These are phyloP conservation scores for Asteroscopus sphinx DNA, from an alignment of 2,888 invertebrate genomes.

Conservation along the genomic window DNA sequence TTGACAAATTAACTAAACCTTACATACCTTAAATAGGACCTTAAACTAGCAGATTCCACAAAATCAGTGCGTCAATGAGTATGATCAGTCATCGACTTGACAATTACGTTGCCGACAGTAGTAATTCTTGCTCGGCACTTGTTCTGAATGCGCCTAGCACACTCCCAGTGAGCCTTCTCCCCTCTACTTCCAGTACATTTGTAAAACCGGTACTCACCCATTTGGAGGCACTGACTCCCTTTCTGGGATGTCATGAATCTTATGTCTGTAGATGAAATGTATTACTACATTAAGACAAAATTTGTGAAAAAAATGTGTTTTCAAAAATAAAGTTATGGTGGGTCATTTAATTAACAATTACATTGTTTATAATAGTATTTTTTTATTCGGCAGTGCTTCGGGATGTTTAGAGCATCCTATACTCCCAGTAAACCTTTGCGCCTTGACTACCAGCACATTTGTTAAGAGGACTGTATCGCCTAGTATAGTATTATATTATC, in stretches of 20 bases:
- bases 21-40: too few species aligned
- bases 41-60: too few species aligned
- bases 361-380: conserved; percentile 28
- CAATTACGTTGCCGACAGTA: background rate
- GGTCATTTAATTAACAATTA: conserved; percentile 22
- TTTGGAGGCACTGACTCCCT: conserved; percentile 45
- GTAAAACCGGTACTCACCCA: too few species aligned
- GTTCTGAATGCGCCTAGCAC: conserved; percentile 16
- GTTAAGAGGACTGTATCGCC: conserved; percentile 51
- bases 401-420: conserved; percentile 28
- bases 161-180: conserved; percentile 57
- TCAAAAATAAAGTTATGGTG: too few species aligned
- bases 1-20: too few species aligned
- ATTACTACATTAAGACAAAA: too few species aligned
- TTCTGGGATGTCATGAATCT: conserved; percentile 31
- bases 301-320: too few species aligned
- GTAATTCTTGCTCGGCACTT: conserved; percentile 33
- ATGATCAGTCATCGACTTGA: too few species aligned
- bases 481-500: too few species aligned
- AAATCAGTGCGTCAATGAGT: too few species aligned
- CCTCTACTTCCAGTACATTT: conserved; percentile 53
- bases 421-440: conserved; percentile 57
- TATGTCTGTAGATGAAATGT: background rate
- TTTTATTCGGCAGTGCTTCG: conserved; percentile 36
- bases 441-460: conserved; percentile 52